Base-by-base conservation (phyloP, 1,140 invertebrate genomes). In the Hirudo medicinalis region DNA sequence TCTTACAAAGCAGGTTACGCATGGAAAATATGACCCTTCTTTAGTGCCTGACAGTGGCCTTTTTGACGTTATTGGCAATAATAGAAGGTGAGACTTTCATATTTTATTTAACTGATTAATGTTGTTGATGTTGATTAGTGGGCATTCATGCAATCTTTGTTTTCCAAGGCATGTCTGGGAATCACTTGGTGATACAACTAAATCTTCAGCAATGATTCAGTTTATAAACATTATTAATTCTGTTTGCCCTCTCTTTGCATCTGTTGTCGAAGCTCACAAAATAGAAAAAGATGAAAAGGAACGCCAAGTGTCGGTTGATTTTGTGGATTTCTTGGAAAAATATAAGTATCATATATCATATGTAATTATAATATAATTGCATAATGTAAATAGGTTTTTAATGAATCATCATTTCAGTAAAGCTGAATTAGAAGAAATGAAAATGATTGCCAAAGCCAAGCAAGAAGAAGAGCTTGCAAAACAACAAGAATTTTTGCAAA, bases 41-140 rank as follows among this genome's bases (percentile, higher is more conserved):
- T 89, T 88, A 73, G 87, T 88, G 15, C 88, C 90, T 54, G 90
- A 91, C 53, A 82, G 96, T 53, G 94, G 94, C 54, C 91, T 95
- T 0, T 83, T 97, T 27, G 94, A 97, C 84, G 91, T 97, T 9
- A 93, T 97, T 76, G 94, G 94, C 0, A 88, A 88, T 79, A 93
- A 97, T 80, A 85, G 94, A 72, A 87, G 91, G 86, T 88, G 78
- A 79, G n/a, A 25, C 43, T 49, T 49, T 49, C 32, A 36, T 49
- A 17, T 13, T 49, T 49, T 49, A 49, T 15, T 49, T 49, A 49
- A 13, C 0, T 49, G 43, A 49, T 17, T 49, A 36, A 36, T 49
- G 43, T 49, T 49, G 11, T 40, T n/a, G n/a, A n/a, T n/a, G n/a
- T n/a, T n/a, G n/a, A n/a, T n/a, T 36, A 6, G 32, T 36, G 32